Conservation (phyloP, 2,888 invertebrate species). For the Enchytraeus crypticus region DNA sequence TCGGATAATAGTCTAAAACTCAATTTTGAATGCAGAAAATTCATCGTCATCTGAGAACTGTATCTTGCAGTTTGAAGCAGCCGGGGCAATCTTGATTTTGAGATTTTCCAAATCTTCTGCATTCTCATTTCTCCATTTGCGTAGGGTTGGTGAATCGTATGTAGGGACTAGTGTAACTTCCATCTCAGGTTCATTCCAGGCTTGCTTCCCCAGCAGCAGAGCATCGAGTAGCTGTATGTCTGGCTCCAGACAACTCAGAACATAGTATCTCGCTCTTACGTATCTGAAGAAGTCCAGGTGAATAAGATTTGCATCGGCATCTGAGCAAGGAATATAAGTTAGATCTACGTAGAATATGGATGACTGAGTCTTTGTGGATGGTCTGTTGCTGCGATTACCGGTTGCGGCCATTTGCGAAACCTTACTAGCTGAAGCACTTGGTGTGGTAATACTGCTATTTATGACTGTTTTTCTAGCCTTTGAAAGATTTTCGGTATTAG, state of each 20-base stretch:
- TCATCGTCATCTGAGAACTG: constrained; percentile 90
- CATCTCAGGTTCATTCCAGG: constrained; percentile 73
- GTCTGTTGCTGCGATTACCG: constrained; percentile 14
- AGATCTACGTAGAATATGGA: constrained; percentile 68
- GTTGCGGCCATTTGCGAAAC: neutral
- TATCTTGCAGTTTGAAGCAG: constrained; percentile 88
- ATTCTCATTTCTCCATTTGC: constrained; percentile 92
- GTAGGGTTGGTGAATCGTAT: constrained; percentile 88
- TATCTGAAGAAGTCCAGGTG: constrained; percentile 88
- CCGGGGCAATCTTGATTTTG: constrained; percentile 88
- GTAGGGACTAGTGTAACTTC: constrained; percentile 96
- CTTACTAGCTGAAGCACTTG: neutral
- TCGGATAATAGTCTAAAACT: constrained; percentile 60
- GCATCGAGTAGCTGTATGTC: constrained; percentile 84
- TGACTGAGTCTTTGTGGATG: constrained; percentile 53
- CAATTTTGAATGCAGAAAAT: constrained; percentile 90
- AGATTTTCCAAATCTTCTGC: constrained; percentile 74
- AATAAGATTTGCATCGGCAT: constrained; percentile 84
- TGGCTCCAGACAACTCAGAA: constrained; percentile 88
- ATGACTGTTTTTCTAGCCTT: neutral
- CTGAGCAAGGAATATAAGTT: constrained; percentile 90
- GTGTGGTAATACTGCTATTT: no score
- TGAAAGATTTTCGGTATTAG: neutral
- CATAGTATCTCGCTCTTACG: constrained; percentile 85
- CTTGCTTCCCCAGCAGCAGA: constrained; percentile 83